A percentile compares a stretch with the other conserved stretches of the same genome.
These are phyloP conservation scores for Synergus laeviventris DNA, from an alignment of 2,888 invertebrate species.

Conservation along the genomic window DNA sequence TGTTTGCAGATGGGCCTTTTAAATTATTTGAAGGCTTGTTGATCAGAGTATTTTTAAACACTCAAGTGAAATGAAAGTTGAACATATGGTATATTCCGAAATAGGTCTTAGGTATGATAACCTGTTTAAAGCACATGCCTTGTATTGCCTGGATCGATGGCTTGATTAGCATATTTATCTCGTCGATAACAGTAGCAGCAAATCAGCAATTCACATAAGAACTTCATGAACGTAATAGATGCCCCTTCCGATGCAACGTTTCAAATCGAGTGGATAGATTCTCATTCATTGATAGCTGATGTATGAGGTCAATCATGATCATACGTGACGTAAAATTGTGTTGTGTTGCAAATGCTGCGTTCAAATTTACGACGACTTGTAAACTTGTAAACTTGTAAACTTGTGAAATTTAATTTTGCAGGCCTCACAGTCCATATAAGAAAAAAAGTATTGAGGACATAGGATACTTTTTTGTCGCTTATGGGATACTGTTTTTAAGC, in stretches of 20 bases:
- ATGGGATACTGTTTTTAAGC: too few species aligned
- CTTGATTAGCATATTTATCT: constrained; percentile 33
- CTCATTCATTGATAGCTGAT: constrained; percentile 24
- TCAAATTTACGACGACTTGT: too few species aligned
- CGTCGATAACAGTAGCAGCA: constrained; percentile 12
- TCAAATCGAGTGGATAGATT: constrained; percentile 1
- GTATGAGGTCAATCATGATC: constrained; percentile 10
- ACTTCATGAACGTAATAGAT: constrained; percentile 6
- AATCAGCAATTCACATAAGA: constrained; percentile 13
- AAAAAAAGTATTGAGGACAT: too few species aligned
- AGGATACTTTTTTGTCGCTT: too few species aligned
- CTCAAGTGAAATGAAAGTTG: not conserved
- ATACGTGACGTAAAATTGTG: not conserved
- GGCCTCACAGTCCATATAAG: too few species aligned
- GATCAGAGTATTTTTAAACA: not conserved
- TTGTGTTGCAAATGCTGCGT: not conserved
- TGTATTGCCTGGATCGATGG: not conserved
- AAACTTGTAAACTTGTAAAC: too few species aligned
- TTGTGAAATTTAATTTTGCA: too few species aligned
- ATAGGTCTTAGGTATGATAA: not conserved
- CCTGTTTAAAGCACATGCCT: constrained; percentile 21
- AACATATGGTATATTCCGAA: not conserved
- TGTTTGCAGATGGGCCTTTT: not conserved
- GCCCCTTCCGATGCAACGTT: not conserved
- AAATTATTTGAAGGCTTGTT: not conserved